Percentiles rank a stretch among this genome's conserved stretches.
Evolutionary conservation across 1,140 invertebrate genomes (phyloP).

Genomic region (Chironomus tepperi): DNA sequence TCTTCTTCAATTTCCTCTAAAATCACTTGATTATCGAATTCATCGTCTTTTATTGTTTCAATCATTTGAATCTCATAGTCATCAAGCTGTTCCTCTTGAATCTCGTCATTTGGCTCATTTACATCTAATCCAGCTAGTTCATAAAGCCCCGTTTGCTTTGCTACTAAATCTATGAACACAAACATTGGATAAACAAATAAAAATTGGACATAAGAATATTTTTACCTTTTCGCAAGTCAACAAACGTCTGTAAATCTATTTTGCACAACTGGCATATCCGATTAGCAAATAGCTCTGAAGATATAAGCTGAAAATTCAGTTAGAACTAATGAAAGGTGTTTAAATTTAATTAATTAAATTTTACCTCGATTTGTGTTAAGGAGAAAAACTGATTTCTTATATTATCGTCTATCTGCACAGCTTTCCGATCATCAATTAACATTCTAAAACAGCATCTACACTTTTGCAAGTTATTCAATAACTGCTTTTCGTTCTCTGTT

Average conservation of each 20-base stretch:
- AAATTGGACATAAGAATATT: no score
- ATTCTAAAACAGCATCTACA: conserved; percentile 16
- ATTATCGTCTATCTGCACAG: neutral
- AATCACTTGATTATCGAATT: neutral
- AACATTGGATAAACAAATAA: no score
- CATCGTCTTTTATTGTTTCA: neutral
- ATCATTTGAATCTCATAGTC: neutral
- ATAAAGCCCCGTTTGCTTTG: neutral
- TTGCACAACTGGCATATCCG: neutral
- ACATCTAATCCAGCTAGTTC: neutral
- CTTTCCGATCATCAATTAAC: neutral
- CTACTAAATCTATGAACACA: neutral
- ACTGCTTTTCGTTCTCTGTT: neutral
- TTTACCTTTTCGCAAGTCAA: neutral
- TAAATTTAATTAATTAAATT: neutral
- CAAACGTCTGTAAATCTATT: neutral
- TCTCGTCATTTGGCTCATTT: neutral
- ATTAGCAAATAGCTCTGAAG: neutral
- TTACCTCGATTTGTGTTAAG: neutral
- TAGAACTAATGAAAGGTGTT: neutral
- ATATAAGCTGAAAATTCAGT: neutral
- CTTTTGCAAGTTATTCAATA: neutral
- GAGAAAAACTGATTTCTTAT: neutral
- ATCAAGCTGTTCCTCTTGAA: neutral
- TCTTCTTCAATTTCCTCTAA: neutral